phyloP scores from a whole-genome alignment of 1,140 invertebrate species.

The Drosophila pruinosa region DNA sequence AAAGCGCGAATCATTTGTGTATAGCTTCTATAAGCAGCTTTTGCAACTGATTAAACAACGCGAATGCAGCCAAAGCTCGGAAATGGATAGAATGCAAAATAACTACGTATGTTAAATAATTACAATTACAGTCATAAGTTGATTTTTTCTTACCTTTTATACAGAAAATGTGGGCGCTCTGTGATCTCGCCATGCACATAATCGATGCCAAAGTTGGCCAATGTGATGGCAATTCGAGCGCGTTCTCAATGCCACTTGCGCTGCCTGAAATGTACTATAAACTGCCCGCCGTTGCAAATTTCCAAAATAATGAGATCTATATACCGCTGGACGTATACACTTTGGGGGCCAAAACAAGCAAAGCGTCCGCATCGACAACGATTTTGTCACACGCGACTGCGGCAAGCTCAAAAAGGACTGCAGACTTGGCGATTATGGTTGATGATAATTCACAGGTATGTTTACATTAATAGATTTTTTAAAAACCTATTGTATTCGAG shows the following conservation, averaged over 20 bases:
- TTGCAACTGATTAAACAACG: slow-evolving; percentile 96
- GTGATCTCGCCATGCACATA: slow-evolving; percentile 95
- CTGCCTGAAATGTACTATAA: slow-evolving; percentile 81
- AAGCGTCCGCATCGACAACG: slow-evolving; percentile 38
- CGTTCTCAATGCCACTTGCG: slow-evolving; percentile 69
- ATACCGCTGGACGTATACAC: slow-evolving; percentile 76
- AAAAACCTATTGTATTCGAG: not conserved
- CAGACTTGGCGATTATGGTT: slow-evolving; percentile 46
- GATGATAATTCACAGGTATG: slow-evolving; percentile 63
- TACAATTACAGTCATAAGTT: not conserved
- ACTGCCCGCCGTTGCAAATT: slow-evolving; percentile 55
- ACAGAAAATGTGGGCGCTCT: slow-evolving; percentile 97
- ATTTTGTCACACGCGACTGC: slow-evolving; percentile 32
- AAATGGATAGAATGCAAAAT: slow-evolving; percentile 53
- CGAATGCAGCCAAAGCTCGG: slow-evolving; percentile 90
- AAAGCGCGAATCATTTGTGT: slow-evolving; percentile 97
- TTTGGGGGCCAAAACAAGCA: slow-evolving; percentile 50
- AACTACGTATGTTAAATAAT: slow-evolving; percentile 84
- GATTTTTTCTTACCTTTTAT: slow-evolving; percentile 60
- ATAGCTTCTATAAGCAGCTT: slow-evolving; percentile 97
- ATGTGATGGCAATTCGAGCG: slow-evolving; percentile 61
- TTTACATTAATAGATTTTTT: not conserved
- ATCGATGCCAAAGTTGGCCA: slow-evolving; percentile 85
- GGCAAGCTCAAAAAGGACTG: slow-evolving; percentile 44
- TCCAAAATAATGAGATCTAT: slow-evolving; percentile 74